Conservation (phyloP, 2,113 vertebrate genomes). For the Halichoeres trimaculatus region DNA sequence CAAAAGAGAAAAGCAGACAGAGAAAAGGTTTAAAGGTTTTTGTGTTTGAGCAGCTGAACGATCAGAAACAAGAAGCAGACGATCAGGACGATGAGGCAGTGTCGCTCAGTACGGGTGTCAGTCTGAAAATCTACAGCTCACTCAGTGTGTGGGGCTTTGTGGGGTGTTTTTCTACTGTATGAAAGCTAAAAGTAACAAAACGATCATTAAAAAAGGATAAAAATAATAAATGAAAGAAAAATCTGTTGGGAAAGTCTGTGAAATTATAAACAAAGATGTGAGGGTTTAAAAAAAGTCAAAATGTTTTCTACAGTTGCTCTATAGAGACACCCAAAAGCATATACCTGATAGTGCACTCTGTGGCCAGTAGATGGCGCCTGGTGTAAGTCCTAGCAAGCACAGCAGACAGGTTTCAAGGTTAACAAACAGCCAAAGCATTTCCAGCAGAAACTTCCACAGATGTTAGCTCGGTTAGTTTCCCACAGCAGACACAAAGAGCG, state of each 20-base stretch:
- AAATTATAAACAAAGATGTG: not conserved
- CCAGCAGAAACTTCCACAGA: slow-evolving; percentile 45
- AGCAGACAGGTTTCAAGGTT: slow-evolving; percentile 68
- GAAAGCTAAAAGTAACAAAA: too few species aligned
- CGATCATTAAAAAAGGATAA: too few species aligned
- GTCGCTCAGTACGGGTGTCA: not conserved
- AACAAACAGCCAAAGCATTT: slow-evolving; percentile 54
- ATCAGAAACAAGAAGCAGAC: slow-evolving; percentile 11
- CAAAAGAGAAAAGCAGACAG: not conserved
- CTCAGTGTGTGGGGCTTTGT: too few species aligned
- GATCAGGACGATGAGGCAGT: slow-evolving; percentile 14
- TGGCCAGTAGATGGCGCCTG: slow-evolving; percentile 85
- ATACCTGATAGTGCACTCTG: slow-evolving; percentile 97
- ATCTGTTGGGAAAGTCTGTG: too few species aligned
- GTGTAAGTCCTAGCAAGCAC: slow-evolving; percentile 81
- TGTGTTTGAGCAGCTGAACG: not conserved
- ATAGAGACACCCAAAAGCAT: slow-evolving; percentile 23
- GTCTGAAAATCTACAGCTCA: too few species aligned
- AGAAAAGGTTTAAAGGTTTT: not conserved
- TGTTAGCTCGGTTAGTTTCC: slow-evolving; percentile 40
- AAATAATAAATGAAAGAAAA: too few species aligned
- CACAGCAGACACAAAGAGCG: slow-evolving; percentile 31
- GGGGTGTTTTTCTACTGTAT: too few species aligned
- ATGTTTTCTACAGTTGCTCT: not conserved
- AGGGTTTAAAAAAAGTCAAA: not conserved